Evolutionary conservation across 2,888 invertebrate species (phyloP), one percentile per base, ranked within the genome.

Genomic region (Sphinx pinastri): DNA sequence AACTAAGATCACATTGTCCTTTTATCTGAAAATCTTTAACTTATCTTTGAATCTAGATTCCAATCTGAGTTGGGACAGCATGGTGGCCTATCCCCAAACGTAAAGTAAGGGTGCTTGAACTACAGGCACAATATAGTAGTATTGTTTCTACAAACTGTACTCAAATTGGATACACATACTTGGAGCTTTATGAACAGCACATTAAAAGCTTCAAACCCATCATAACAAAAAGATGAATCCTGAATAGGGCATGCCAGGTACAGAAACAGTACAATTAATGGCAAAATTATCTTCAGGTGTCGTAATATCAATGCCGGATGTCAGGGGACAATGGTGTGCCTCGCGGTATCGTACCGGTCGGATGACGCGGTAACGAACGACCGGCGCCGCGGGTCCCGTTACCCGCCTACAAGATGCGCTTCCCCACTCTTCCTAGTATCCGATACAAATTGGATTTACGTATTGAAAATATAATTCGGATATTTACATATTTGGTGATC

Each of bases 341-440:
- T 13, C 80, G 77, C 79, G 77, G 81, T 85, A 84, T 80, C 77
- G 81, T 84, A 84, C 83, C 74, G 72, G 60, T 66, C 71, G 47
- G 63, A 49, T 19, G 19, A 63, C 19, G 49, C 63, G 13, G 12
- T 16, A 19, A 19, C 49, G 49, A 77, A 76, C 77, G 81, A 79
- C 81, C 76, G 82, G 79, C 83, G 84, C 82, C 81, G 76, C 68
- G 71, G 59, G 77, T 84, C 81, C 91, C 90, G 91, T 89, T 91
- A 88, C 47, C 79, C 92, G 89, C 91, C 91, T 83, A 91, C 91
- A 79, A 70, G 79, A 81, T 78, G 79, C 79, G 76, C 82, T 79
- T 77, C 74, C 77, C 77, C 77, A 74, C 74, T 80, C 82, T 84
- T 81, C 79, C 81, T 75, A 79, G 75, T 83, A 81, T 77, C 74